Conservation (phyloP, 1,140 invertebrate genomes). For the Drosophila ogumai region DNA sequence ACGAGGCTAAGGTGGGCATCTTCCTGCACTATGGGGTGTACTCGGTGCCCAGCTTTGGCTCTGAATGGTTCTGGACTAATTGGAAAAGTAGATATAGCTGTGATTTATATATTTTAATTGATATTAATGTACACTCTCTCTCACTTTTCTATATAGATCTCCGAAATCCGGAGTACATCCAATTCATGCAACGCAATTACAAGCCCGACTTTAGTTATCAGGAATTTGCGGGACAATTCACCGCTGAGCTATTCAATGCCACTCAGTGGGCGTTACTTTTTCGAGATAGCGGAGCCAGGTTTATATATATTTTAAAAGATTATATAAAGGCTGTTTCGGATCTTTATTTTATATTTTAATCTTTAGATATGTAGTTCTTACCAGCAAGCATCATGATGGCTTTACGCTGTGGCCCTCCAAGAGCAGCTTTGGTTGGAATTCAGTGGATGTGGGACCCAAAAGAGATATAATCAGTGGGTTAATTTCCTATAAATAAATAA, state of each 20-base stretch:
- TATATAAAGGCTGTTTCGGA: too few species aligned
- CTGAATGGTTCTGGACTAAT: constrained; percentile 95
- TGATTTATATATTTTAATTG: not conserved
- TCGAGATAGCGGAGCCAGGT: constrained; percentile 91
- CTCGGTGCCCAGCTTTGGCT: constrained; percentile 93
- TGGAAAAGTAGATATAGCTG: constrained; percentile 87
- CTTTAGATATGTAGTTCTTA: constrained; percentile 93
- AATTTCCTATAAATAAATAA: too few species aligned
- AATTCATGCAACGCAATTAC: constrained; percentile 92
- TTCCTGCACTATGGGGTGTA: constrained; percentile 98
- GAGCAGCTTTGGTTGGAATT: constrained; percentile 95
- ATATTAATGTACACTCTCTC: not conserved
- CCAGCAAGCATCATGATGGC: constrained; percentile 97
- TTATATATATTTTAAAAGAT: constrained; percentile 12
- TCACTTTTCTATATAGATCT: constrained; percentile 36
- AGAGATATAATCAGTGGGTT: constrained; percentile 90
- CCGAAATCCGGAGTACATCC: constrained; percentile 74
- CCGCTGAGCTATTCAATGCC: constrained; percentile 93
- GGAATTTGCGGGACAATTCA: constrained; percentile 93
- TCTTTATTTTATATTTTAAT: not conserved
- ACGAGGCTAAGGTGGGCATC: constrained; percentile 95
- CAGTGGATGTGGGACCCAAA: constrained; percentile 93
- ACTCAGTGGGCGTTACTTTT: constrained; percentile 91
- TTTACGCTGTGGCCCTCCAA: constrained; percentile 95
- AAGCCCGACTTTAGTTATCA: constrained; percentile 93